A percentile compares a stretch with the other conserved stretches of the same genome.
Evolutionary conservation across 2,113 vertebrate species (phyloP).

Genomic region (Eudyptes chrysolophus): DNA sequence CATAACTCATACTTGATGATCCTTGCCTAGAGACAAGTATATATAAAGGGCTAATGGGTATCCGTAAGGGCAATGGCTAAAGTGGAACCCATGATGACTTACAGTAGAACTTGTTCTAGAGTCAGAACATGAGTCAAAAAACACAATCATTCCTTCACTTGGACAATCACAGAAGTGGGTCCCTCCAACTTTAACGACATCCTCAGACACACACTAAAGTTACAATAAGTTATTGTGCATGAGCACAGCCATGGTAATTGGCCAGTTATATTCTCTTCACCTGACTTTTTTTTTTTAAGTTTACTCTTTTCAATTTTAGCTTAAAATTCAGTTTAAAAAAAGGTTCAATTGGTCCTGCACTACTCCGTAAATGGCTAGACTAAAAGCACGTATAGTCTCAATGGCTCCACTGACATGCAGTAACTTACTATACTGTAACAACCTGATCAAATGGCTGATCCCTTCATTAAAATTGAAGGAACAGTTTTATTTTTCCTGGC

Average conservation of each 20-base stretch:
- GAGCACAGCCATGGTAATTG: background rate
- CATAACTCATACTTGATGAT: background rate
- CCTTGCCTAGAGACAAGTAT: background rate
- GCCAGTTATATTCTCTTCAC: background rate
- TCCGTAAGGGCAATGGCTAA: background rate
- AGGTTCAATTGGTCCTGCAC: background rate
- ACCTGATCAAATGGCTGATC: background rate
- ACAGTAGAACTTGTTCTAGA: background rate
- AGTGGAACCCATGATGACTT: background rate
- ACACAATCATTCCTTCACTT: background rate
- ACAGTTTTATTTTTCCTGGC: conserved; percentile 1
- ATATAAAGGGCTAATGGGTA: background rate
- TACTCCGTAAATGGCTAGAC: background rate
- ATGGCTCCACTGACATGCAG: background rate
- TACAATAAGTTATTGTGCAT: background rate
- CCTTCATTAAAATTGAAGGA: conserved; percentile 19
- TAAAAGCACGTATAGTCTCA: background rate
- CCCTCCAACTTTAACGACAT: background rate
- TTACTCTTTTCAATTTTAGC: background rate
- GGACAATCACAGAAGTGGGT: background rate
- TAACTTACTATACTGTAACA: background rate
- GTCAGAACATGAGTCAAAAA: background rate
- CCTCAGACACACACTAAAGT: background rate
- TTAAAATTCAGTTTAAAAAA: background rate
- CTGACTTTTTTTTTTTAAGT: background rate